Conservation (phyloP, 2,113 vertebrate species). For the Jaculus jaculus region DNA sequence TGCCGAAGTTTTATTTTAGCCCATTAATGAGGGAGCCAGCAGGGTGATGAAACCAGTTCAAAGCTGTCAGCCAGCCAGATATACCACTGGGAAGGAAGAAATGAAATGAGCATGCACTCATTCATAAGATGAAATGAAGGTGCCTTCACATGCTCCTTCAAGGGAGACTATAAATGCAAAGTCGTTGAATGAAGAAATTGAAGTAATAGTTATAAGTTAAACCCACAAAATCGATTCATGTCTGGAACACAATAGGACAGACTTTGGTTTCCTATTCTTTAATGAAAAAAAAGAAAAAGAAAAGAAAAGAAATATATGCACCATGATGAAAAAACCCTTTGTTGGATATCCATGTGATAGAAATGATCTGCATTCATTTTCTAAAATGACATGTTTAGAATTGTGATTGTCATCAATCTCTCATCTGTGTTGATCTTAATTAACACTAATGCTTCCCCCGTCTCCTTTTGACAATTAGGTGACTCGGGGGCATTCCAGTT, state of each 20-base stretch:
- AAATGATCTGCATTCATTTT: constrained; percentile 42
- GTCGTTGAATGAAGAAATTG: not conserved
- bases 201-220: constrained; percentile 22
- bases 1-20: not conserved
- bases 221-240: not conserved
- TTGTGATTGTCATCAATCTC: not conserved
- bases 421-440: not conserved
- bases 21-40: not conserved
- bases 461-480: not conserved
- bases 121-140: not conserved
- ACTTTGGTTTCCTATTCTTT: not conserved
- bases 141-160: not conserved
- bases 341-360: not conserved
- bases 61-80: not conserved
- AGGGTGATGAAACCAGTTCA: not conserved
- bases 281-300: not conserved
- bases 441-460: not conserved
- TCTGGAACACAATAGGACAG: not conserved
- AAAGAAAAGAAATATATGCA: not conserved
- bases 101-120: not conserved
- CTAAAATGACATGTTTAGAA: constrained; percentile 34
- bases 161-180: constrained; percentile 33
- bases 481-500: not conserved
- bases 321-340: not conserved
- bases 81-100: not conserved